Percentiles rank a stretch among this genome's conserved stretches.
phyloP scores from a whole-genome alignment of 2,888 invertebrate species.

The Marronus borbonicus region DNA sequence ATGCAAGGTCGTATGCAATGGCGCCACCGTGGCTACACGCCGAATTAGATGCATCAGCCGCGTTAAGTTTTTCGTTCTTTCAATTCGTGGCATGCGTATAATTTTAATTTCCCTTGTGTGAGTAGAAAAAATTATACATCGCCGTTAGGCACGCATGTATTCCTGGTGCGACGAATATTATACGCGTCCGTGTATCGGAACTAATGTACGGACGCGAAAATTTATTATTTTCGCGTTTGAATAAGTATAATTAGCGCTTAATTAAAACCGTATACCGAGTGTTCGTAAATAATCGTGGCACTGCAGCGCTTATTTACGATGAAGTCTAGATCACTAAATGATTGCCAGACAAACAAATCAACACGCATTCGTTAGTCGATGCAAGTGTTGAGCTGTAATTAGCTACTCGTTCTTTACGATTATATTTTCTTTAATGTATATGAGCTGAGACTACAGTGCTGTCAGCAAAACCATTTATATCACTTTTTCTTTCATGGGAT shows the following conservation, averaged over 20 bases:
- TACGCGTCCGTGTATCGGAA: conserved; percentile 11
- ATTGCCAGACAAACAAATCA: conserved; percentile 38
- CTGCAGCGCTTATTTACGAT: conserved; percentile 27
- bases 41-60: conserved; percentile 65
- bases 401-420: conserved; percentile 30
- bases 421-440: conserved; percentile 29
- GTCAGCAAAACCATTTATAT: too few relatives aligned
- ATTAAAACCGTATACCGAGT: conserved; percentile 41
- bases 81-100: conserved; percentile 43
- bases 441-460: too few relatives aligned
- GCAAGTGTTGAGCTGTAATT: conserved; percentile 32
- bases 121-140: conserved; percentile 60
- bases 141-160: conserved; percentile 62
- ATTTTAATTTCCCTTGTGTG: conserved; percentile 39
- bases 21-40: conserved; percentile 67
- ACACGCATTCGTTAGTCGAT: conserved; percentile 23
- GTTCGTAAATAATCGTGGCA: conserved; percentile 31
- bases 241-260: conserved; percentile 45
- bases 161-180: background rate
- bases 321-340: conserved; percentile 23
- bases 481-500: too few relatives aligned
- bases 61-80: conserved; percentile 43
- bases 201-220: conserved; percentile 34
- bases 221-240: conserved; percentile 47
- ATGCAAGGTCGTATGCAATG: conserved; percentile 61